Evolutionary conservation across 2,888 invertebrate genomes (phyloP).

Genomic region (Suillia variegata): DNA sequence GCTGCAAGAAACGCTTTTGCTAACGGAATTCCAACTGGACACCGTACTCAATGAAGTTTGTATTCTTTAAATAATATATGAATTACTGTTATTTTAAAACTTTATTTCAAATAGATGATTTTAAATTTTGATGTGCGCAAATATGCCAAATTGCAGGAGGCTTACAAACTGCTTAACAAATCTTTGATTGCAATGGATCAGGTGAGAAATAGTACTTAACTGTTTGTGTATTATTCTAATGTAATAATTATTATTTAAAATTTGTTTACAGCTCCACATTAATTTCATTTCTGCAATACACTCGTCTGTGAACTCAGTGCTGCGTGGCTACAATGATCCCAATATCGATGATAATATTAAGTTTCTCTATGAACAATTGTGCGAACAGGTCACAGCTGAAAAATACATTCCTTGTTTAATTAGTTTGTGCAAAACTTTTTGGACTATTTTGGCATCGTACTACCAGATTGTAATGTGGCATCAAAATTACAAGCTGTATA

Average conservation of each 20-base stretch:
- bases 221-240: neutral
- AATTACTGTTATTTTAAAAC: neutral
- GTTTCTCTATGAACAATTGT: conserved; percentile 80
- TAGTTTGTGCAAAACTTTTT: conserved; percentile 85
- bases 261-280: conserved; percentile 74
- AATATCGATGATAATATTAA: conserved; percentile 66
- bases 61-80: conserved; percentile 8
- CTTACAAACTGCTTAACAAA: conserved; percentile 88
- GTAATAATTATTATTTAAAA: neutral
- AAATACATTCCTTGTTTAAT: conserved; percentile 72
- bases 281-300: conserved; percentile 93
- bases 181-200: conserved; percentile 91
- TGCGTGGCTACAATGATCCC: conserved; percentile 63
- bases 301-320: conserved; percentile 70
- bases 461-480: conserved; percentile 65
- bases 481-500: conserved; percentile 57
- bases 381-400: conserved; percentile 62
- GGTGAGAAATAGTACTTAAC: conserved; percentile 26
- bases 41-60: conserved; percentile 79
- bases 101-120: conserved; percentile 45
- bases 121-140: conserved; percentile 77
- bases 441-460: conserved; percentile 79
- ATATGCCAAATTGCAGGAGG: conserved; percentile 83
- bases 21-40: conserved; percentile 91
- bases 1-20: conserved; percentile 86